phyloP scores from a whole-genome alignment of 1,140 invertebrate species.

The Lepidurus packardi region DNA sequence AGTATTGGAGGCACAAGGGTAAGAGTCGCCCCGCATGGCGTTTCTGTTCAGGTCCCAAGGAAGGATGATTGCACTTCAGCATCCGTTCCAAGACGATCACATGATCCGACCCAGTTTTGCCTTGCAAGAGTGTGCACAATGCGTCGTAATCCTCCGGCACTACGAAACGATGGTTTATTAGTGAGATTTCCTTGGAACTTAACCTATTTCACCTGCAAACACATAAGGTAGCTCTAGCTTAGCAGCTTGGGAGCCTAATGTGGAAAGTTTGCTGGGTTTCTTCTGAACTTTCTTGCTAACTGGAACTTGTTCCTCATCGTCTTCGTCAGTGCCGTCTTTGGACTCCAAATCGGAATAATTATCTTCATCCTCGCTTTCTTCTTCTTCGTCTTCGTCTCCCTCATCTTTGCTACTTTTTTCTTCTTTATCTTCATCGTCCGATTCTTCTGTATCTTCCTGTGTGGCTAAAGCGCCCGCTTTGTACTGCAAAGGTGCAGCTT shows the following conservation, averaged over 20 bases:
- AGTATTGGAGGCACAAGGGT: conserved; percentile 64
- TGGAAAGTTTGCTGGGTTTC: neutral
- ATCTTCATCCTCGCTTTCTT: conserved; percentile 35
- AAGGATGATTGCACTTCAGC: conserved; percentile 77
- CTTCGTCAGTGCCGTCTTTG: conserved; percentile 39
- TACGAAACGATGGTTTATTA: conserved; percentile 37
- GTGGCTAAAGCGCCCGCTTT: conserved; percentile 33
- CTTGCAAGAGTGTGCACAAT: conserved; percentile 57
- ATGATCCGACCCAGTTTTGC: conserved; percentile 57
- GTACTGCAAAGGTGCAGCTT: conserved; percentile 33
- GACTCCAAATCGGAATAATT: conserved; percentile 25
- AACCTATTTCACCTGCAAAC: neutral
- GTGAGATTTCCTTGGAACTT: neutral
- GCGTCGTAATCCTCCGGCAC: conserved; percentile 61
- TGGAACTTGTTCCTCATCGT: conserved; percentile 41
- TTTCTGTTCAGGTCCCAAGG: conserved; percentile 66
- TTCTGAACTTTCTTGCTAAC: neutral
- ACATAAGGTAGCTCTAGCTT: conserved; percentile 23
- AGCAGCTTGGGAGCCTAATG: neutral
- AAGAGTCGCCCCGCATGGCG: conserved; percentile 66
- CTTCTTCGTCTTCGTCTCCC: conserved; percentile 35
- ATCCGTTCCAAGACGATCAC: conserved; percentile 68
- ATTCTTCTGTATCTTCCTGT: conserved; percentile 42
- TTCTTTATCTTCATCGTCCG: conserved; percentile 37
- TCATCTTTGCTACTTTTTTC: conserved; percentile 10